Percentiles rank a stretch among this genome's conserved stretches.
Conservation (phyloP, 1,140 invertebrate genomes). For the Psix sp. region DNA sequence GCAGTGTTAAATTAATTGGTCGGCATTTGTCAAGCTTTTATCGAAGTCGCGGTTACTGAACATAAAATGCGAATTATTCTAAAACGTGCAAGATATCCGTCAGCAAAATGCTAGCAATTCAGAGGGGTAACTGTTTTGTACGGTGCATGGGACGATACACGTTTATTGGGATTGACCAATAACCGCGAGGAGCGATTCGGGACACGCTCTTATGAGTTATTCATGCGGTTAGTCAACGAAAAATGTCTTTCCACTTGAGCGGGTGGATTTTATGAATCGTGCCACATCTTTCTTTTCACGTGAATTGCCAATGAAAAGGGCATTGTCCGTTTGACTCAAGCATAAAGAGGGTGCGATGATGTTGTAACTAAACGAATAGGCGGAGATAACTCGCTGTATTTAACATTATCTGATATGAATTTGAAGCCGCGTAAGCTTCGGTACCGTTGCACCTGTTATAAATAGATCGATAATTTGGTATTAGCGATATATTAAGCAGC, state of each 20-base stretch:
- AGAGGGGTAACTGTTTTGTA: too few relatives aligned
- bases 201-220: constrained; percentile 49
- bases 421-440: constrained; percentile 2
- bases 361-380: constrained; percentile 28
- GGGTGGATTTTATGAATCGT: constrained; percentile 50
- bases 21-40: too few relatives aligned
- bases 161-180: constrained; percentile 47
- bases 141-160: neutral
- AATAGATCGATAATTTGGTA: constrained; percentile 37
- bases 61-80: too few relatives aligned
- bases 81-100: too few relatives aligned
- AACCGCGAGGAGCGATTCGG: constrained; percentile 38
- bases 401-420: constrained; percentile 39
- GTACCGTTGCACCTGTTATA: constrained; percentile 34
- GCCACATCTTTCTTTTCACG: constrained; percentile 45
- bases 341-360: constrained; percentile 5
- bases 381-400: constrained; percentile 27
- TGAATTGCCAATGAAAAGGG: constrained; percentile 45
- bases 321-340: constrained; percentile 34
- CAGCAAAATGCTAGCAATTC: too few relatives aligned
- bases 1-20: too few relatives aligned
- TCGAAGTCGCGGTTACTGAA: constrained; percentile 17
- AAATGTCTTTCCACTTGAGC: constrained; percentile 42
- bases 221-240: constrained; percentile 49
- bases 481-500: constrained; percentile 20